Percentiles rank a stretch among this genome's conserved stretches.
Conservation (phyloP, 2,113 vertebrate genomes). For the Boulengeromyrus knoepffleri region DNA sequence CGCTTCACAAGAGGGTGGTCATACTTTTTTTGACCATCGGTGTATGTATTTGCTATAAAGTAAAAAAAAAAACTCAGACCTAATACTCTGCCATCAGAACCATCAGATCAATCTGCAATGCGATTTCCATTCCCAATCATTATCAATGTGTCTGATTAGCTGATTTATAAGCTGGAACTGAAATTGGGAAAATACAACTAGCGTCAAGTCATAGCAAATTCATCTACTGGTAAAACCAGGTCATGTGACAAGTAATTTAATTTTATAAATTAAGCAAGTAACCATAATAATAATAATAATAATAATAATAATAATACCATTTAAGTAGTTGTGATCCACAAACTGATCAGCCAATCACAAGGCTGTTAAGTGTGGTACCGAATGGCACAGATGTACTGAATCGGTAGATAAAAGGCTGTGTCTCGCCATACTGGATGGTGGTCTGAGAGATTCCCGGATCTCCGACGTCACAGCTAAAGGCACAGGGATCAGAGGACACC, state of each 20-base stretch:
- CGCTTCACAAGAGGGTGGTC: background rate
- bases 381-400: no score
- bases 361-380: conserved; percentile 34
- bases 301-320: background rate
- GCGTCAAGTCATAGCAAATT: background rate
- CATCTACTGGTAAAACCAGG: background rate
- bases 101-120: background rate
- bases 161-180: background rate
- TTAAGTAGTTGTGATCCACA: conserved; percentile 22
- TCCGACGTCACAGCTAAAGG: background rate
- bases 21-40: background rate
- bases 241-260: background rate
- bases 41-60: background rate
- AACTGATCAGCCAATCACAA: background rate
- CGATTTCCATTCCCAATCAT: background rate
- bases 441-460: background rate
- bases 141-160: background rate
- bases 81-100: background rate
- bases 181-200: background rate
- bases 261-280: background rate
- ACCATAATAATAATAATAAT: background rate
- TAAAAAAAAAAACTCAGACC: background rate
- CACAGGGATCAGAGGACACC: conserved; percentile 33
- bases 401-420: background rate
- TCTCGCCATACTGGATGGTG: background rate